These are phyloP conservation scores for Hippocampus comes DNA, from an alignment of 2,113 vertebrate species.

Conservation along the genomic window DNA sequence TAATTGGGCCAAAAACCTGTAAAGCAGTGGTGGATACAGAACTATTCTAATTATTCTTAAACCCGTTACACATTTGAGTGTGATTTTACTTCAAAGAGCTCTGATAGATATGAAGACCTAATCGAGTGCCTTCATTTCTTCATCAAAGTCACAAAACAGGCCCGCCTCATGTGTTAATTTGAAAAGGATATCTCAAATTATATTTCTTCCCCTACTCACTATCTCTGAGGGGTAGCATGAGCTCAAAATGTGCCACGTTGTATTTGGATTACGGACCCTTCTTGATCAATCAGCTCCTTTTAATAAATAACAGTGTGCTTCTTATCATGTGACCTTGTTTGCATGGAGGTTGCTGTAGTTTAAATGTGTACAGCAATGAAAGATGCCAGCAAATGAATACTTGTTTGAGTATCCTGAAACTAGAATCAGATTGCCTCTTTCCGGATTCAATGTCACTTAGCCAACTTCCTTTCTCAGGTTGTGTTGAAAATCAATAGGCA, in stretches of 20 bases:
- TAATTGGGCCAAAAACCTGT: slow-evolving; percentile 74
- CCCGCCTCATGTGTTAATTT: slow-evolving; percentile 45
- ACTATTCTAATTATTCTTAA: background rate
- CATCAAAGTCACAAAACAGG: slow-evolving; percentile 27
- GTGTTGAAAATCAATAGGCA: slow-evolving; percentile 61
- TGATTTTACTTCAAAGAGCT: slow-evolving; percentile 3
- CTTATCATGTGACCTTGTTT: slow-evolving; percentile 35
- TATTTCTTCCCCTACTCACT: slow-evolving; percentile 12
- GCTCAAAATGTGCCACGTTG: slow-evolving; percentile 13
- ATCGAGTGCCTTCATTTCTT: slow-evolving; percentile 29
- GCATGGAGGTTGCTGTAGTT: slow-evolving; percentile 40
- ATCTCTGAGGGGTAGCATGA: slow-evolving; percentile 34
- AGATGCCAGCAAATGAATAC: slow-evolving; percentile 15
- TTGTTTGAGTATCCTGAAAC: slow-evolving; percentile 52
- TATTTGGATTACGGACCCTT: slow-evolving; percentile 15
- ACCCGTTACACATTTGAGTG: slow-evolving; percentile 1
- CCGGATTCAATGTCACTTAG: slow-evolving; percentile 58
- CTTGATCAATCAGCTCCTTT: slow-evolving; percentile 31
- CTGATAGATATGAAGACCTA: slow-evolving; percentile 24
- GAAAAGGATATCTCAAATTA: slow-evolving; percentile 42
- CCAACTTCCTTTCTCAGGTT: slow-evolving; percentile 29
- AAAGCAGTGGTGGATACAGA: slow-evolving; percentile 65
- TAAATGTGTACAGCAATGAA: slow-evolving; percentile 11
- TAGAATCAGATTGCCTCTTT: slow-evolving; percentile 55
- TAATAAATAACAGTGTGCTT: background rate